phyloP scores from a whole-genome alignment of 2,113 vertebrate genomes.

The Oostethus manadensis region DNA sequence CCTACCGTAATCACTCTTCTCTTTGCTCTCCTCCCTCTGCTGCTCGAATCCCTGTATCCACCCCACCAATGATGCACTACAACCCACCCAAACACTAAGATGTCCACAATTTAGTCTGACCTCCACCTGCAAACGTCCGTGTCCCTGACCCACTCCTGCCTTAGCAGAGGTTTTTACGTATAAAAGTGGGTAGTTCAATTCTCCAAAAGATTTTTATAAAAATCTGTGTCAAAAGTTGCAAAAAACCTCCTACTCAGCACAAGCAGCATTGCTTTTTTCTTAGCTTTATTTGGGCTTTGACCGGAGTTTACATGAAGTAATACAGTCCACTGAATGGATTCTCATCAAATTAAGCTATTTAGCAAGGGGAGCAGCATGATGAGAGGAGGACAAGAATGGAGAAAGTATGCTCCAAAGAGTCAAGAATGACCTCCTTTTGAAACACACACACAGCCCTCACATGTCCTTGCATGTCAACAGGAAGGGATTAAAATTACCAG shows the following conservation, averaged over 20 bases:
- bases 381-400: constrained; percentile 49
- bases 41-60: constrained; percentile 71
- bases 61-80: constrained; percentile 54
- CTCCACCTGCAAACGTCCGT: constrained; percentile 9
- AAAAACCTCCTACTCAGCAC: too few species aligned
- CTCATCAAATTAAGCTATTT: constrained; percentile 18
- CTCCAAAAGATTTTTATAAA: too few species aligned
- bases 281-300: too few species aligned
- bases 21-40: constrained; percentile 54
- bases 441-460: constrained; percentile 27
- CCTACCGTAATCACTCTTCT: constrained; percentile 72
- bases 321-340: too few species aligned
- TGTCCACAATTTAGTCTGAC: background rate
- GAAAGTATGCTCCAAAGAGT: constrained; percentile 52
- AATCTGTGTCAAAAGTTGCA: background rate
- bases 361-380: constrained; percentile 38
- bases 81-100: constrained; percentile 27
- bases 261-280: too few species aligned
- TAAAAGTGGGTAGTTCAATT: too few species aligned
- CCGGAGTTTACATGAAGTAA: too few species aligned
- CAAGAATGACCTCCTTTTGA: constrained; percentile 60
- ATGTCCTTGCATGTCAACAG: constrained; percentile 59
- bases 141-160: constrained; percentile 18
- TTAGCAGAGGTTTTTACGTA: background rate
- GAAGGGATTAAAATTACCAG: constrained; percentile 55